phyloP scores from a whole-genome alignment of 2,797 vertebrate species.

The Microctenopoma stevenorrisi region DNA sequence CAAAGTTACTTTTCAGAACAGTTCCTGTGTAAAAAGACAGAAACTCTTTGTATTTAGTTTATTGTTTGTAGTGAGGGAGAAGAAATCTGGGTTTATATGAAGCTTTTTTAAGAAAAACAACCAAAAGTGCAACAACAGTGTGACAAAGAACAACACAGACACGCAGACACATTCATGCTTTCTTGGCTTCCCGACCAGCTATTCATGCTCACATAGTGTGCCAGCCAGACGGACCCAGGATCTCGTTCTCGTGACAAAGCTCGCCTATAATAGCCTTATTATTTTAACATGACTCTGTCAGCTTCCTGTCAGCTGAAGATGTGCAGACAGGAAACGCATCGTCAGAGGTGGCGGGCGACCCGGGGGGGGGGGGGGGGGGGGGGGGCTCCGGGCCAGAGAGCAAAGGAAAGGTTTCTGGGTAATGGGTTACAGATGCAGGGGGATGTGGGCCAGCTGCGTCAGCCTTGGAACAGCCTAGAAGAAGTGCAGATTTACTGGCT shows the following conservation, averaged over 20 bases:
- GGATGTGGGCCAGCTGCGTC: slow-evolving; percentile 56
- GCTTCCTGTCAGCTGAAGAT: slow-evolving; percentile 14
- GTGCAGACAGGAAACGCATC: slow-evolving; percentile 55
- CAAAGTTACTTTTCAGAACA: too few relatives aligned
- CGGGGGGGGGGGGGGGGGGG: background rate
- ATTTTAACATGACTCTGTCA: slow-evolving; percentile 48
- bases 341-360: slow-evolving; percentile 43
- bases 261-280: slow-evolving; percentile 53
- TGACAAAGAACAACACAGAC: background rate
- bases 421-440: slow-evolving; percentile 67
- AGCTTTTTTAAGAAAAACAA: background rate
- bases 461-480: slow-evolving; percentile 26
- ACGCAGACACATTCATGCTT: slow-evolving; percentile 33
- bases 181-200: slow-evolving; percentile 26
- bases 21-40: too few relatives aligned
- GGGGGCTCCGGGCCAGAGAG: slow-evolving; percentile 18
- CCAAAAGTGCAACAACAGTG: background rate
- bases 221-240: slow-evolving; percentile 4
- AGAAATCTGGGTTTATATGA: too few relatives aligned
- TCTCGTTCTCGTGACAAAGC: slow-evolving; percentile 44
- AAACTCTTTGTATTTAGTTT: too few relatives aligned
- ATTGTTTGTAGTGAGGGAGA: too few relatives aligned
- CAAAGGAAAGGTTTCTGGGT: slow-evolving; percentile 58
- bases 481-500: slow-evolving; percentile 29
- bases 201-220: background rate